These are phyloP conservation scores for Paramormyrops kingsleyae DNA, from an alignment of 2,113 vertebrate genomes.

Conservation along the genomic window DNA sequence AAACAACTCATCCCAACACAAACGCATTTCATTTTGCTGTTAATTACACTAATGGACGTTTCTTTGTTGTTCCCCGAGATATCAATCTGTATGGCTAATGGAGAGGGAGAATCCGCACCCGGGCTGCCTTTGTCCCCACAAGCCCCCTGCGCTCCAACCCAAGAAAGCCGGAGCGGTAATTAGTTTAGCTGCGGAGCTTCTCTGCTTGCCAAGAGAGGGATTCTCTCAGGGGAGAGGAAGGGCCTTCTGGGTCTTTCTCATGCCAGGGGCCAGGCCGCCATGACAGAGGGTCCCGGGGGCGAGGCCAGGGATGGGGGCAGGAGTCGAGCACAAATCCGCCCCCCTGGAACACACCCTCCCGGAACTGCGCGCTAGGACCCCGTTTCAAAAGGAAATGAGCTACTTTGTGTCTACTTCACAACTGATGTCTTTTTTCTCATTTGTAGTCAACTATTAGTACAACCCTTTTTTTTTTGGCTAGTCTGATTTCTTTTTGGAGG, in stretches of 20 bases:
- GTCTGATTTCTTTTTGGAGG: not conserved
- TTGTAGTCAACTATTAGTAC: not conserved
- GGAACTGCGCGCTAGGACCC: conserved; percentile 37
- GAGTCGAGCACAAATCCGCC: conserved; percentile 23
- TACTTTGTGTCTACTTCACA: conserved; percentile 10
- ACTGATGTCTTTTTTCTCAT: not conserved
- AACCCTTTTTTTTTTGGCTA: not conserved
- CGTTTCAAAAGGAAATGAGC: conserved; percentile 13
- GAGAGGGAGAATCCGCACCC: conserved; percentile 43
- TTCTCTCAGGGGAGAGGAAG: conserved; percentile 44
- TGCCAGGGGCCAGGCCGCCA: conserved; percentile 22
- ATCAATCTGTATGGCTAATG: conserved; percentile 39
- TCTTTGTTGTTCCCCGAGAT: conserved; percentile 17
- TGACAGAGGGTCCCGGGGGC: not conserved
- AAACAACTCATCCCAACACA: conserved; percentile 5
- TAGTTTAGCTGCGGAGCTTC: conserved; percentile 56
- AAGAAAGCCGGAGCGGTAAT: conserved; percentile 50
- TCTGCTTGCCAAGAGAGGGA: conserved; percentile 47
- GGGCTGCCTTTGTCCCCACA: conserved; percentile 56
- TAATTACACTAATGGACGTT: conserved; percentile 23
- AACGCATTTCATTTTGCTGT: conserved; percentile 18
- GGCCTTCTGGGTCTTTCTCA: conserved; percentile 47
- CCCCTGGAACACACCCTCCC: conserved; percentile 24
- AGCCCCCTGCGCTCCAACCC: conserved; percentile 42
- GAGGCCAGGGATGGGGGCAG: not conserved